A percentile compares a stretch with the other conserved stretches of the same genome.
Conservation (phyloP, 2,888 invertebrate genomes). For the Aspidiotus destructor region DNA sequence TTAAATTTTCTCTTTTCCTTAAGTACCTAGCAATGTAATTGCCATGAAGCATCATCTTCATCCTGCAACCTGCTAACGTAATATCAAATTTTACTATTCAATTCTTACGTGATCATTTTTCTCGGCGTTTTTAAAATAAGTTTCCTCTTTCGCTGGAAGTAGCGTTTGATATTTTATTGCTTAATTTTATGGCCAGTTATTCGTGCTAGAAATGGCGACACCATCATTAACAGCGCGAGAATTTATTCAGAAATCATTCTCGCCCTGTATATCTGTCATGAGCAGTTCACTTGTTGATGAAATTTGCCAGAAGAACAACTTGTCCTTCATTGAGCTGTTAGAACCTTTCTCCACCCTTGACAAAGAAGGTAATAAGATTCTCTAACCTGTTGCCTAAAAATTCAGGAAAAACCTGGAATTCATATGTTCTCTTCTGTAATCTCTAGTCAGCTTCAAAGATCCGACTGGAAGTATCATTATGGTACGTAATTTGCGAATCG, state of each 20-base stretch:
- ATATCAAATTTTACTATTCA: too few species aligned
- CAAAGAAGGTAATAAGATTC: conserved; percentile 53
- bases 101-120: too few species aligned
- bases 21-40: too few species aligned
- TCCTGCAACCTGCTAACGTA: too few species aligned
- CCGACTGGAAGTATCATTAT: conserved; percentile 62
- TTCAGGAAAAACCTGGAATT: neutral
- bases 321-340: conserved; percentile 77
- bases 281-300: conserved; percentile 73
- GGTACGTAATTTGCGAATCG: conserved; percentile 66
- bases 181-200: too few species aligned
- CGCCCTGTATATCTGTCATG: conserved; percentile 77
- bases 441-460: conserved; percentile 70
- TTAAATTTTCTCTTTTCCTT: too few species aligned
- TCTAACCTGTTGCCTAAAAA: neutral
- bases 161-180: too few species aligned
- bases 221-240: conserved; percentile 44
- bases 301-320: conserved; percentile 78
- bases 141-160: too few species aligned
- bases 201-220: conserved; percentile 13
- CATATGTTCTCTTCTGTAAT: conserved; percentile 30
- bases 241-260: conserved; percentile 81
- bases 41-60: too few species aligned
- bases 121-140: too few species aligned
- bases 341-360: conserved; percentile 77